Evolutionary conservation across 2,888 invertebrate genomes (phyloP), one percentile per base, ranked within the genome.

Genomic region (Cryptosula pallasiana): DNA sequence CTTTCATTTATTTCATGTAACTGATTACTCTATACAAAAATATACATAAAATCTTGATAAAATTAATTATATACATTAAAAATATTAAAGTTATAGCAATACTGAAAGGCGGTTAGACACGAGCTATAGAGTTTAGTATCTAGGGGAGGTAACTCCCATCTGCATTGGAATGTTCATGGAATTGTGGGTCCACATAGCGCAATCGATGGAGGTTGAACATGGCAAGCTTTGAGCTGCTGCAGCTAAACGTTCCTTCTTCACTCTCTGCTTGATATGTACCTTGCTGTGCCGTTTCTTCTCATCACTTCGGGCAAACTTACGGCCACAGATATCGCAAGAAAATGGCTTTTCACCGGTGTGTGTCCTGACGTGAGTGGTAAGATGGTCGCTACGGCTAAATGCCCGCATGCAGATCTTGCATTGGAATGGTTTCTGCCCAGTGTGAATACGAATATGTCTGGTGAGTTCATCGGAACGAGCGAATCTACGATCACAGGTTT

Each of bases 261-360:
- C 78, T 71, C 81, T 81, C 75, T 95, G 95, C 87, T 97, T 97
- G 74, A 95, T 88, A 87, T 99, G 98, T 76, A 99, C 98, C 87
- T 99, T 99, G 74, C 96, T 95, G 87, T 99, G 99, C 75, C 99
- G 89, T 86, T 99, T 99, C 88, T 98, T 96, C 88, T 99, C 99
- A 87, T 99, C 99, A 78, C 95, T 95, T 75, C 98, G 90, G 72
- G 99, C 99, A 85, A 99, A 99, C 86, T 97, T 97, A 25, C 99
- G 89, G 0, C 96, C 97, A 87, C 99, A 99, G 73, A 94, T 91
- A 85, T 98, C 97, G 86, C 99, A 99, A 72, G 94, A 92, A 87
- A 99, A 99, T 29, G 99, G 99, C 83, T 99, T 99, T 86, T 99
- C 99, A 23, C 88, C 88, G 90, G 88, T 97, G 92, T 82, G 98